These are phyloP conservation scores for Drosophila nebulosa DNA, from an alignment of 1,140 invertebrate genomes.

Conservation along the genomic window DNA sequence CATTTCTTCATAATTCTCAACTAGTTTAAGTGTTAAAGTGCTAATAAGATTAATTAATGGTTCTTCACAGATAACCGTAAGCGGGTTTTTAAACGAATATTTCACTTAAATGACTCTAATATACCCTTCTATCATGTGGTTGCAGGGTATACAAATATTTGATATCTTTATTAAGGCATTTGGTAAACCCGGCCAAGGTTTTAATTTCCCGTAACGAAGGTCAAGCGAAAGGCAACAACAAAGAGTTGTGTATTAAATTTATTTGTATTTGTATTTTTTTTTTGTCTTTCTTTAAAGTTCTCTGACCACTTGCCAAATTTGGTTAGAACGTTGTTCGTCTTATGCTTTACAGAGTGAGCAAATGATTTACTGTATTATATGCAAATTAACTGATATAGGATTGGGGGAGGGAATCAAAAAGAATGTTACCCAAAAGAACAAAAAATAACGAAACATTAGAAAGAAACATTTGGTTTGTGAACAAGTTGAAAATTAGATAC, in stretches of 20 bases:
- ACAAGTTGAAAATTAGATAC: conserved; percentile 61
- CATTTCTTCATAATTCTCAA: no score
- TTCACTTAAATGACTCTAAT: no score
- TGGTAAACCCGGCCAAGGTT: conserved; percentile 56
- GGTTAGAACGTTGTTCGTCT: conserved; percentile 47
- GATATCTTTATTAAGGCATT: conserved; percentile 45
- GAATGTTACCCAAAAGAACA: conserved; percentile 28
- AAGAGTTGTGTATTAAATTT: conserved; percentile 7
- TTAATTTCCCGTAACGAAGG: conserved; percentile 63
- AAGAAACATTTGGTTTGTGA: conserved; percentile 22
- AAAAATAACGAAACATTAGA: background rate
- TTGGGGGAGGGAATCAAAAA: conserved; percentile 6
- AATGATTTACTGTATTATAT: conserved; percentile 76
- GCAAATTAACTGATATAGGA: conserved; percentile 45
- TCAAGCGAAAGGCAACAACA: conserved; percentile 18
- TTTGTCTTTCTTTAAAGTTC: background rate
- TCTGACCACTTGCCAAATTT: conserved; percentile 53
- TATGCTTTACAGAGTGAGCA: conserved; percentile 46
- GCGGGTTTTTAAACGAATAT: no score
- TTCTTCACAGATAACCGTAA: no score
- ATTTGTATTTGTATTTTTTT: no score
- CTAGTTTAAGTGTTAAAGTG: background rate
- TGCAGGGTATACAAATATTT: conserved; percentile 20
- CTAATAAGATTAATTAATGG: no score
- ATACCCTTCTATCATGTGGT: background rate